Percentiles rank a stretch among this genome's conserved stretches.
Conservation (phyloP, 2,888 invertebrate species). For the Sesamia inferens region DNA sequence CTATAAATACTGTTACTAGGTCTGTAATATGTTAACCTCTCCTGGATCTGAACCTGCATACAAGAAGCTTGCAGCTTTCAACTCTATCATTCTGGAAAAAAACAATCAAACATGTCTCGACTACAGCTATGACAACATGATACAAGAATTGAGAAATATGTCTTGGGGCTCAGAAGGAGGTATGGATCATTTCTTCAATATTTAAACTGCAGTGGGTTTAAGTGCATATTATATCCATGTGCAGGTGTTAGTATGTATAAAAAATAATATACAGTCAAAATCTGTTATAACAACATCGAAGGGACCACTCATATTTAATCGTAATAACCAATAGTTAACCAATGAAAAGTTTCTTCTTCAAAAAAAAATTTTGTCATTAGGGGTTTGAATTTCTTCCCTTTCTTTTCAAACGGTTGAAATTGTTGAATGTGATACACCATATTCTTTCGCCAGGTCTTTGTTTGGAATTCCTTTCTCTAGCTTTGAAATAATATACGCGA, state of each 20-base stretch:
- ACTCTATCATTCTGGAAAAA: slow-evolving; percentile 91
- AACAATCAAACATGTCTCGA: slow-evolving; percentile 94
- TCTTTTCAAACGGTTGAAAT: too few species aligned
- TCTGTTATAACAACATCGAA: too few species aligned
- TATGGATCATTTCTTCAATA: slow-evolving; percentile 62
- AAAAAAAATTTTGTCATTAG: too few species aligned
- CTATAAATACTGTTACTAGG: slow-evolving; percentile 70
- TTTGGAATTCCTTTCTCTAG: too few species aligned
- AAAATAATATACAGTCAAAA: too few species aligned
- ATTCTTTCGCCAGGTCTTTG: too few species aligned
- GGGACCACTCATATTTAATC: too few species aligned
- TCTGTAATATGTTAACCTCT: slow-evolving; percentile 94
- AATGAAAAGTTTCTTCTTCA: too few species aligned
- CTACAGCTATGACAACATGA: slow-evolving; percentile 94
- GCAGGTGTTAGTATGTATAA: background rate
- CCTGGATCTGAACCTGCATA: slow-evolving; percentile 90
- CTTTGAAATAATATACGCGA: too few species aligned
- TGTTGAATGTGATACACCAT: too few species aligned
- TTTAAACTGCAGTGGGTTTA: background rate
- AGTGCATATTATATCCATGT: background rate
- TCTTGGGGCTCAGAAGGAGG: slow-evolving; percentile 93
- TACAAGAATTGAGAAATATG: slow-evolving; percentile 91
- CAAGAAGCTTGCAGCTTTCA: slow-evolving; percentile 93
- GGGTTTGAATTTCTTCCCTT: too few species aligned
- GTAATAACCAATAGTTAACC: too few species aligned